Evolutionary conservation across 2,888 invertebrate species (phyloP).

Genomic region (Theodoxus fluviatilis): DNA sequence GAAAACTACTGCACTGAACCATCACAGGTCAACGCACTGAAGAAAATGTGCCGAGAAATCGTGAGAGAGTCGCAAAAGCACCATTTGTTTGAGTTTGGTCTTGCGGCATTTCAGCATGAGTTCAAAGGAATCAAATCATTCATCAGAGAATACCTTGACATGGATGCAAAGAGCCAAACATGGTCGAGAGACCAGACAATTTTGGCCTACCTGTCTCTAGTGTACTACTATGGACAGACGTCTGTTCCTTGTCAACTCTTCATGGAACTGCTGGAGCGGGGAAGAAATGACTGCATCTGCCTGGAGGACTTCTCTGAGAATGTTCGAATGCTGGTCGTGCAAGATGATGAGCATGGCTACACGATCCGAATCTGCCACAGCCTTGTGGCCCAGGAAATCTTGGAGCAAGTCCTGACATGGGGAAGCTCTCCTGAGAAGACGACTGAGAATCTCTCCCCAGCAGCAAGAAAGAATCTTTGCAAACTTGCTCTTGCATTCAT

Average conservation of each 20-base stretch:
- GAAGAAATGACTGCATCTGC: slow-evolving; percentile 26
- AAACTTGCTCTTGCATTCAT: slow-evolving; percentile 33
- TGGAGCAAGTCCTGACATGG: slow-evolving; percentile 6
- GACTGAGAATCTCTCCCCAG: slow-evolving; percentile 26
- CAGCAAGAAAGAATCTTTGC: slow-evolving; percentile 31
- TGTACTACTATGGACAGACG: slow-evolving; percentile 37
- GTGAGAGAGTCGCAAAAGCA: neutral
- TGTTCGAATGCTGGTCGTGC: slow-evolving; percentile 29
- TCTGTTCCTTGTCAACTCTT: slow-evolving; percentile 36
- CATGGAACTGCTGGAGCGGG: slow-evolving; percentile 27
- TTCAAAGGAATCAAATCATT: slow-evolving; percentile 35
- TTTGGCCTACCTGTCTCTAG: slow-evolving; percentile 33
- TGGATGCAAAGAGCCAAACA: slow-evolving; percentile 25
- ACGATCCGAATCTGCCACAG: slow-evolving; percentile 36
- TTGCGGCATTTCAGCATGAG: slow-evolving; percentile 33
- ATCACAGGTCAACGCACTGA: slow-evolving; percentile 8
- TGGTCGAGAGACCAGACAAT: slow-evolving; percentile 29
- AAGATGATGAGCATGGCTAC: slow-evolving; percentile 30
- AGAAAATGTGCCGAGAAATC: slow-evolving; percentile 6
- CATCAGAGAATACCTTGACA: slow-evolving; percentile 33
- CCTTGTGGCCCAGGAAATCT: slow-evolving; percentile 37
- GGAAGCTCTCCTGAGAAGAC: neutral
- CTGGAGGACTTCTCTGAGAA: slow-evolving; percentile 32
- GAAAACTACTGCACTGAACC: slow-evolving; percentile 30
- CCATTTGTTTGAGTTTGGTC: slow-evolving; percentile 35